Conservation (phyloP, 2,797 vertebrate genomes). For the Xyrichtys novacula region DNA sequence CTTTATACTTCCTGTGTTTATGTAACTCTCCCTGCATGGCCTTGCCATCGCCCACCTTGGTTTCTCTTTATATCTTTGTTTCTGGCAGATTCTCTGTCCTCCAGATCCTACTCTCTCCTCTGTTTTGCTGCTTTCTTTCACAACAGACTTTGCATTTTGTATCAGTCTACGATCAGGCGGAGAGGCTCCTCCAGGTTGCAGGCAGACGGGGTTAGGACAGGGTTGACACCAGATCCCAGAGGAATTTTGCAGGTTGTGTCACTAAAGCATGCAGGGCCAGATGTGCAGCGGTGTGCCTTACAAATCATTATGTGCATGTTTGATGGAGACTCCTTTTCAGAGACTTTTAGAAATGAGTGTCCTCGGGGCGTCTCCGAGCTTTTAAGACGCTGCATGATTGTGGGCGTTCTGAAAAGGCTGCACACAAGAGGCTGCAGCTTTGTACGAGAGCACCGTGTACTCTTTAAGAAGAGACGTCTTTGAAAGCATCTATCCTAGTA, state of each 20-base stretch:
- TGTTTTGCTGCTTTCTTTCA: slow-evolving; percentile 51
- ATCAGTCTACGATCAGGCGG: slow-evolving; percentile 64
- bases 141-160: slow-evolving; percentile 50
- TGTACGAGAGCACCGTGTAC: slow-evolving; percentile 32
- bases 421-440: slow-evolving; percentile 46
- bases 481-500: slow-evolving; percentile 27
- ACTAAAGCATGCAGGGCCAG: slow-evolving; percentile 59
- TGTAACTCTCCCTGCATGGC: slow-evolving; percentile 27
- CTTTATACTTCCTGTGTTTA: slow-evolving; percentile 42
- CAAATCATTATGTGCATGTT: slow-evolving; percentile 67
- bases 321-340: slow-evolving; percentile 53
- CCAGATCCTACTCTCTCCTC: slow-evolving; percentile 11
- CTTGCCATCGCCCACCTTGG: slow-evolving; percentile 17
- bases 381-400: slow-evolving; percentile 69
- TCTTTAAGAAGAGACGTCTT: slow-evolving; percentile 37
- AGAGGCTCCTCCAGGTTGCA: slow-evolving; percentile 52
- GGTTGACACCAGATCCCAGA: slow-evolving; percentile 68
- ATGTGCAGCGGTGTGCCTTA: slow-evolving; percentile 58
- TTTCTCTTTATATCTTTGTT: slow-evolving; percentile 23
- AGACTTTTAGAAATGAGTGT: slow-evolving; percentile 56
- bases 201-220: slow-evolving; percentile 49
- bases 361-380: slow-evolving; percentile 66
- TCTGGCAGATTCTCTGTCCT: slow-evolving; percentile 21
- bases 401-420: slow-evolving; percentile 71
- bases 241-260: slow-evolving; percentile 74